These are phyloP conservation scores for Drosophila basisetae DNA, from an alignment of 2,888 invertebrate genomes.

Conservation along the genomic window DNA sequence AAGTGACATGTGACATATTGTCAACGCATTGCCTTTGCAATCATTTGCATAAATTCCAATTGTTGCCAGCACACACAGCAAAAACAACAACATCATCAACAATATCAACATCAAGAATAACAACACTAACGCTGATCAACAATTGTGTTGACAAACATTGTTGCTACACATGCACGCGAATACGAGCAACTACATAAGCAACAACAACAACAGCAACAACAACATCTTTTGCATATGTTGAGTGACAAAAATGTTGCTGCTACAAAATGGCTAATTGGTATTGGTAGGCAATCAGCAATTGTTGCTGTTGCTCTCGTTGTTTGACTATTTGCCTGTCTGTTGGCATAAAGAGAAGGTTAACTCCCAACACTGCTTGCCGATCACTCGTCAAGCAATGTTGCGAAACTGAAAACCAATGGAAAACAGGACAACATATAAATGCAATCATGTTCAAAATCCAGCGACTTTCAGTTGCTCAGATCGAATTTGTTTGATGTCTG, in stretches of 20 bases:
- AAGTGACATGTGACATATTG: slow-evolving; percentile 83
- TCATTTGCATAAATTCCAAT: slow-evolving; percentile 82
- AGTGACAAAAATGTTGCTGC: slow-evolving; percentile 79
- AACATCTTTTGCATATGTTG: slow-evolving; percentile 51
- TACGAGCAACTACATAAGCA: slow-evolving; percentile 34
- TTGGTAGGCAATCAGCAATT: slow-evolving; percentile 69
- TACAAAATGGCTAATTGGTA: slow-evolving; percentile 81
- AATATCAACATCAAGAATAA: slow-evolving; percentile 16
- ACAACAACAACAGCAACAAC: slow-evolving; percentile 18
- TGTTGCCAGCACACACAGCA: slow-evolving; percentile 51
- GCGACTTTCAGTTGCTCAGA: not conserved
- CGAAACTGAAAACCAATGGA: slow-evolving; percentile 16
- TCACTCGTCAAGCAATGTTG: slow-evolving; percentile 43
- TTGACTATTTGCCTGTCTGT: slow-evolving; percentile 41
- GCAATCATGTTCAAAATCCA: not conserved
- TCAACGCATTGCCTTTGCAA: slow-evolving; percentile 80
- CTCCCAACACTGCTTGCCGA: slow-evolving; percentile 29
- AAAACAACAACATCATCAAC: slow-evolving; percentile 3
- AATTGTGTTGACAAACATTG: slow-evolving; percentile 79
- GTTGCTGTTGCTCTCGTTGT: slow-evolving; percentile 37
- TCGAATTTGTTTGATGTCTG: not conserved
- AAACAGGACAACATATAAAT: slow-evolving; percentile 10
- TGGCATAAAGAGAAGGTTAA: slow-evolving; percentile 51
- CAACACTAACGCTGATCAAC: slow-evolving; percentile 48
- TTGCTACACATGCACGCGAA: slow-evolving; percentile 75